Conservation (phyloP, 2,797 vertebrate species). For the Tragelaphus eurycerus region DNA sequence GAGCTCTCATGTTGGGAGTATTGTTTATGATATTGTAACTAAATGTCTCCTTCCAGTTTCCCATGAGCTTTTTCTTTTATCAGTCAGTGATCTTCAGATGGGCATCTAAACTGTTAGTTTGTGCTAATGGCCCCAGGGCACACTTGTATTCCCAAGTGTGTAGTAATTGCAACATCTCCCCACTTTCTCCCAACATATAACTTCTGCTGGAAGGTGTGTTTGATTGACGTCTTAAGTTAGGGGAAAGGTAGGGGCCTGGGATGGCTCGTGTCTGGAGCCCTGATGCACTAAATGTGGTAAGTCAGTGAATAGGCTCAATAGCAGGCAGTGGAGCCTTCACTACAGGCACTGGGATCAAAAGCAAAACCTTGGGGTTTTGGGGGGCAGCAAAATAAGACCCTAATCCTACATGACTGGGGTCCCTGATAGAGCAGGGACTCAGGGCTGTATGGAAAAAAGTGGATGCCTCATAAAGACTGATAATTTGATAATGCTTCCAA, state of each 20-base stretch:
- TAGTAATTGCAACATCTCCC: neutral
- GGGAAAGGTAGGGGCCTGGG: neutral
- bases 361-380: neutral
- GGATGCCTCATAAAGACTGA: neutral
- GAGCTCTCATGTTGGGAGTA: neutral
- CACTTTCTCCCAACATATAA: neutral
- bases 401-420: neutral
- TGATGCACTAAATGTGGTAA: neutral
- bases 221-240: neutral
- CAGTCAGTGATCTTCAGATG: neutral
- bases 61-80: neutral
- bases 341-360: neutral
- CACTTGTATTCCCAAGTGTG: neutral
- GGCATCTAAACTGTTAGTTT: neutral
- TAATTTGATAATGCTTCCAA: neutral
- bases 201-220: neutral
- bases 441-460: neutral
- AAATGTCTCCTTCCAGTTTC: neutral
- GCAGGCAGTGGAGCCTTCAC: neutral
- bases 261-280: neutral
- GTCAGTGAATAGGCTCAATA: neutral
- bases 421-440: neutral
- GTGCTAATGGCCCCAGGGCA: neutral
- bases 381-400: neutral
- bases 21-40: neutral